Base-by-base conservation (phyloP, 2,113 vertebrate species). In the Brevimyrus niger region DNA sequence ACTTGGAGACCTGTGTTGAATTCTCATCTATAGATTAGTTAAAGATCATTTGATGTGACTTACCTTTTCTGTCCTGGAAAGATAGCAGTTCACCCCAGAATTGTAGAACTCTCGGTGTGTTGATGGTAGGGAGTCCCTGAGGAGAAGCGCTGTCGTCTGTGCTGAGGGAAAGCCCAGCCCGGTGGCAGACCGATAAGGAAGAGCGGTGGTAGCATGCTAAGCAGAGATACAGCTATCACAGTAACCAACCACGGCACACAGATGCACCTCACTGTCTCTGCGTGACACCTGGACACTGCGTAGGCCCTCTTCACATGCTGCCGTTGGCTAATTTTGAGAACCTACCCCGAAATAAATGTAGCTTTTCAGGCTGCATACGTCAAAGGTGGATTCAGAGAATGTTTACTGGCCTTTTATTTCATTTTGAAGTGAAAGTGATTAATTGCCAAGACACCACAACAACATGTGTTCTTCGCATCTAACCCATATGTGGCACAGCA, bases 141-240 rank as follows among this genome's bases (percentile, higher is more conserved):
- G n/a, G 27, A 35, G 27, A 47, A 86, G 90, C 73, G 61, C 82
- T 89, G 90, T 91, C 88, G 91, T 88, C 90, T 3, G 87, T 50
- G 61, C 88, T 19, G 51, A 88, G 92, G 94, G 93, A 92, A 92
- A 92, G 84, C 92, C 93, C 92, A 86, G 90, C 92, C 93, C 92
- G 88, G 89, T 86, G 89, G 9, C 21, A 87, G 21, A 86, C 17
- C 35, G 96, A 96, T 96, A 96, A 96, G 91, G 55, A n/a, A 88
- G 90, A 69, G 65, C 86, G 82, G 42, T 92, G 91, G 89, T 90
- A 92, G 92, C 92, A 94, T 96, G 96, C 91, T 91, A 92, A 89
- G 51, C 69, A 53, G 89, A 94, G 95, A 96, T 96, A 96, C 92
- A 93, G 94, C 95, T 96, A 96, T 96, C 95, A 91, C 90, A 94